Base-by-base conservation (phyloP, 2,113 vertebrate species). In the Sinocyclocheilus rhinocerous region DNA sequence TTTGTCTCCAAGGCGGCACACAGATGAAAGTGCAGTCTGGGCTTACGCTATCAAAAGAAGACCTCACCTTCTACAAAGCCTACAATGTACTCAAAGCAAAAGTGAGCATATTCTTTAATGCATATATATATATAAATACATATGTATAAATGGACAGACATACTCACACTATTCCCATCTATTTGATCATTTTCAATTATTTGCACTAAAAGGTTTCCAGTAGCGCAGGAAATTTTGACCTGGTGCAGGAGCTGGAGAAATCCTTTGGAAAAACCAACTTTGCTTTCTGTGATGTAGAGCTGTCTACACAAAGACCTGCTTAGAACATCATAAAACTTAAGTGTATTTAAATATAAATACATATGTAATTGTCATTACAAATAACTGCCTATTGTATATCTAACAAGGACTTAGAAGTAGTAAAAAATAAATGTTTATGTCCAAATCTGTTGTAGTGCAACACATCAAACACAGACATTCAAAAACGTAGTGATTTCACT, bases 41-140 rank as follows among this genome's bases (percentile, higher is more conserved):
- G 33, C 89, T 94, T 3, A 92, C 84, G 0, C 79, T 95, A 77
- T 88, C 24, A 63, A 95, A 92, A 90, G 92, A 94, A 61, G 95
- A 95, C 89, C 90, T 92, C 33, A 92, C 89, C 65, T 89, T 92
- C 85, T 94, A 94, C 75, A 88, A 91, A 24, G 63, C 90, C 0
- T 89, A 92, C 73, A 90, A 73, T 48, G n/a, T 83, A 42, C 81
- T 94, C 13, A 94, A 91, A 87, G 86, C 86, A 70, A 93, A 84
- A 90, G 94, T 95, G 78, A 89, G 92, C 85, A 15, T 33, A 18
- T 20, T 18, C 24, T 63, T 83, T 26, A 70, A 45, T 52, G 57
- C 52, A 55, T 13, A 63, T 67, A 52, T 45, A 29, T 45, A 29
- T 18, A 9, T 12, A 50, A 12, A 18, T 67, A 57, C 65, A 26